Base-by-base conservation (phyloP, 92 coral and sea anemone species). In the Parazoanthus atlanticus region DNA sequence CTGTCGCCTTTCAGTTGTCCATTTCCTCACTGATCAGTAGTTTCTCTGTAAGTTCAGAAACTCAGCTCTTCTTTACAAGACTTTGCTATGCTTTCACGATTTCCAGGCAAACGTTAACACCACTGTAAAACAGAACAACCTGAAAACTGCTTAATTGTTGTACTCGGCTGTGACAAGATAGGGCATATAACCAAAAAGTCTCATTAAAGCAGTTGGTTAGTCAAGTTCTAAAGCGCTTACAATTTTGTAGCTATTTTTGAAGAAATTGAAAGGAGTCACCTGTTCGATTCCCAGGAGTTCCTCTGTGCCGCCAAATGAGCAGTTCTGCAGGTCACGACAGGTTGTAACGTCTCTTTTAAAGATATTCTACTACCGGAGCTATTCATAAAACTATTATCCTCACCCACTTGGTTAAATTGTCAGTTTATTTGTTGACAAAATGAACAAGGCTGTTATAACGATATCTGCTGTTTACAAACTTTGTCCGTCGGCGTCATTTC, bases 321-420 rank as follows among this genome's bases (percentile, higher is more conserved):
- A n/a, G 28, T 36, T 33, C 46, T 75, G 79, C 79, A 38, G 79
- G 79, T 75, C 79, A 75, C 79, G 49, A 25, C 79, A 75, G 79
- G 79, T 36, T 26, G 0, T 21, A 7, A 23, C 58, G 43, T 21
- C 47, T 36, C 79, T 75, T 74, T 74, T 10, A 15, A 61, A 61
- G 26, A 75, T 75, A 21, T 10, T 25, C 21, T 10, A 36, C 49
- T 23, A 36, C 79, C 52, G 79, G 79, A 75, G 36, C 79, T 26
- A 75, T 36, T 41, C 43, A 75, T 36, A 36, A 36, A 19, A 41
- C 12, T 33, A 38, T 75, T 75, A 19, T 75, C 31, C 13, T 75
- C 46, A 75, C 8, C 28, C 69, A 61, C 69, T 61, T 61, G 69
- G 52, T 33, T 9, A 75, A 33, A 36, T 33, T 75, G 43, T 38